These are phyloP conservation scores for Vidua macroura DNA, from an alignment of 2,113 vertebrate genomes.

Conservation along the genomic window DNA sequence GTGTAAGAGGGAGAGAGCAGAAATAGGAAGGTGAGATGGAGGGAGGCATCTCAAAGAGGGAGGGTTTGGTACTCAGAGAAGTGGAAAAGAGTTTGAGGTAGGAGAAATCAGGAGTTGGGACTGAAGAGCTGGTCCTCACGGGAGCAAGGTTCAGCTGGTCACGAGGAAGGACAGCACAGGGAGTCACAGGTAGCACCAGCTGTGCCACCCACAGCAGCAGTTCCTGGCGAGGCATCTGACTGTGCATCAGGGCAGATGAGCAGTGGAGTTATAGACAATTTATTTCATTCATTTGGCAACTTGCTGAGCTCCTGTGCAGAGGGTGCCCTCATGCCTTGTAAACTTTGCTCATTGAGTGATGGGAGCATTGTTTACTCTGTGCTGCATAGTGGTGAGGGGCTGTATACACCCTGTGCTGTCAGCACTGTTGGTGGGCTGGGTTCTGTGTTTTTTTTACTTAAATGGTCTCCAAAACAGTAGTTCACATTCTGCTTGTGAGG, in stretches of 20 bases:
- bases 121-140: background rate
- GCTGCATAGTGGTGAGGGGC: rapidly evolving
- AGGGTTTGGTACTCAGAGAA: background rate
- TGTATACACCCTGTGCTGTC: background rate
- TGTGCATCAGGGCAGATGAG: background rate
- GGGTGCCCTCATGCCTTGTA: rapidly evolving
- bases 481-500: background rate
- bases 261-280: background rate
- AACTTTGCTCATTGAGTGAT: background rate
- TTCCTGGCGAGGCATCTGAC: background rate
- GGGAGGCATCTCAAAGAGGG: background rate
- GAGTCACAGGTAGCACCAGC: rapidly evolving
- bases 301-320: background rate
- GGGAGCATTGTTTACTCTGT: background rate
- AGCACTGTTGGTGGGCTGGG: background rate
- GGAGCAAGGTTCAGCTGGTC: background rate
- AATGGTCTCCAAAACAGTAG: background rate
- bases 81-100: conserved; percentile 8
- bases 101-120: background rate
- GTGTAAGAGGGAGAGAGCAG: conserved; percentile 41
- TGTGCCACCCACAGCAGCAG: rapidly evolving
- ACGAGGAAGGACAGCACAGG: background rate
- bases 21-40: conserved; percentile 9
- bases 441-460: background rate
- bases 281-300: background rate